Conservation (phyloP, 2,888 invertebrate species). For the Epinotia nisella region DNA sequence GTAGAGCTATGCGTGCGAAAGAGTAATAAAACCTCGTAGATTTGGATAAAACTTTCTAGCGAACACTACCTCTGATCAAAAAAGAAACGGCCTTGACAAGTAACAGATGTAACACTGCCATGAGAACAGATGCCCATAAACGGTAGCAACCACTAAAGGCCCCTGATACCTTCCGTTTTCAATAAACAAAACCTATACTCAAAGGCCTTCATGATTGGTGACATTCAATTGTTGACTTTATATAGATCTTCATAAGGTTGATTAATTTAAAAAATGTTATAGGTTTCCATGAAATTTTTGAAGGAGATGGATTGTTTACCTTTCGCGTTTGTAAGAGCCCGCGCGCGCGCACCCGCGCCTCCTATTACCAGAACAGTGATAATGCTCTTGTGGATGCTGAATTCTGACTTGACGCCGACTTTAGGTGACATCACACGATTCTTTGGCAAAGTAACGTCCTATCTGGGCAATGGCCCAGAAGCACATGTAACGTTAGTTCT, state of each 20-base stretch:
- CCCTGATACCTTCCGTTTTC: conserved; percentile 62
- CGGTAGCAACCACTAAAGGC: conserved; percentile 43
- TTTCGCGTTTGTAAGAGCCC: conserved; percentile 53
- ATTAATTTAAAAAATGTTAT: not conserved
- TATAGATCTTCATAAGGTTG: not conserved
- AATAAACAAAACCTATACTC: conserved; percentile 50
- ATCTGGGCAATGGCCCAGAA: not conserved
- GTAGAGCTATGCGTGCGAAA: too few relatives aligned
- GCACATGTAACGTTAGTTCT: not conserved
- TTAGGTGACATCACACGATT: conserved; percentile 63
- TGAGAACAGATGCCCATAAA: conserved; percentile 45
- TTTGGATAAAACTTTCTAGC: not conserved
- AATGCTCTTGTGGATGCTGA: conserved; percentile 74
- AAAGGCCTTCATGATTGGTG: conserved; percentile 7
- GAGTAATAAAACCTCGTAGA: not conserved
- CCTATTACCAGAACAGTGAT: conserved; percentile 75
- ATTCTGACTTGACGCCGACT: conserved; percentile 63
- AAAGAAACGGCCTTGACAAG: conserved; percentile 10
- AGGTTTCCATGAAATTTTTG: not conserved
- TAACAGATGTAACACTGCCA: conserved; percentile 29
- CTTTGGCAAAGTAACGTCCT: not conserved
- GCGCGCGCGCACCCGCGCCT: conserved; percentile 63
- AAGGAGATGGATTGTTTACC: conserved; percentile 56
- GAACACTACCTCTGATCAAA: not conserved
- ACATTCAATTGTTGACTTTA: conserved; percentile 15